Conservation (phyloP, 1,140 invertebrate species). For the Pogonomyrmex barbatus region DNA sequence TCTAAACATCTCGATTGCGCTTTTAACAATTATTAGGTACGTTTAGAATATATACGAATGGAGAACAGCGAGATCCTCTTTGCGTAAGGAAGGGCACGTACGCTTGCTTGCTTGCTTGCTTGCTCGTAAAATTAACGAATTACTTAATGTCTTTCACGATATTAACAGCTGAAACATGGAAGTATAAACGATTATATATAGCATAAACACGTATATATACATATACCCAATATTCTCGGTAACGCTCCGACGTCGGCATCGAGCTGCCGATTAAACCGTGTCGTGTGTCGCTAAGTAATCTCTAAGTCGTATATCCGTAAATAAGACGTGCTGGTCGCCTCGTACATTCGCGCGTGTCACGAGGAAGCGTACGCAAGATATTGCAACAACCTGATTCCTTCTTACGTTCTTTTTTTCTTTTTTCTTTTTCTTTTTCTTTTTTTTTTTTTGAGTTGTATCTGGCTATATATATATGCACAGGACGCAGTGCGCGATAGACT, state of each 20-base stretch:
- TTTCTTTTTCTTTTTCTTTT: background rate
- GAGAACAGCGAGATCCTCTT: conserved; percentile 32
- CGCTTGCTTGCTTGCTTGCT: conserved; percentile 47
- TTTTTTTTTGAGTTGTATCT: conserved; percentile 63
- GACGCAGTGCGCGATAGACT: conserved; percentile 38
- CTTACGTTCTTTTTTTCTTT: background rate
- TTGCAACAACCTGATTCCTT: background rate
- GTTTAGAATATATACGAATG: conserved; percentile 49
- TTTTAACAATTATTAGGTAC: conserved; percentile 43
- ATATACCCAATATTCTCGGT: conserved; percentile 43
- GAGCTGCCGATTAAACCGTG: conserved; percentile 2
- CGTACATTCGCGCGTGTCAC: conserved; percentile 30
- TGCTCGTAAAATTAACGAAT: conserved; percentile 57
- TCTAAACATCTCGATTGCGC: conserved; percentile 48
- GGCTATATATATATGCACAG: conserved; percentile 48
- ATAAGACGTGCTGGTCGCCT: conserved; percentile 4
- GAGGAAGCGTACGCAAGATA: conserved; percentile 36
- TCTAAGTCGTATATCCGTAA: conserved; percentile 22
- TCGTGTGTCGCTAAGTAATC: conserved; percentile 22
- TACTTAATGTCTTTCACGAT: conserved; percentile 55
- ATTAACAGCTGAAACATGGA: conserved; percentile 61
- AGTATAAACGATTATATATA: conserved; percentile 58
- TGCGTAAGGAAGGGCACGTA: conserved; percentile 52
- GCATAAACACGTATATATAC: conserved; percentile 31
- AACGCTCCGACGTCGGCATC: conserved; percentile 15